Conservation (phyloP, 2,888 invertebrate genomes). For the Cataglyphis cursor region DNA sequence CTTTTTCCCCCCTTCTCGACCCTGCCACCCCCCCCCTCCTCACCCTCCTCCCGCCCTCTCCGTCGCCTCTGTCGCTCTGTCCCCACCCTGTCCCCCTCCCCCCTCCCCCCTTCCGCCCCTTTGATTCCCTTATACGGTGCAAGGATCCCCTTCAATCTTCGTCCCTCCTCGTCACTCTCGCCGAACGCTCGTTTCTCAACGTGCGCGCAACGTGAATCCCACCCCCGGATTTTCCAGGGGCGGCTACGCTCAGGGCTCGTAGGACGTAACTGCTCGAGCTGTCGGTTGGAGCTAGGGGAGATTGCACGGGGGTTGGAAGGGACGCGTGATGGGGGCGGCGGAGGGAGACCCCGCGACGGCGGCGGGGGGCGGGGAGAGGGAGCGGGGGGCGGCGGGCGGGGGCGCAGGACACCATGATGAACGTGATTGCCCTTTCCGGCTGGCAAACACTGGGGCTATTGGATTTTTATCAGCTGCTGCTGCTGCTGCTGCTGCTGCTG, state of each 20-base stretch:
- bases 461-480: constrained; percentile 84
- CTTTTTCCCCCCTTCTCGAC: constrained; percentile 21
- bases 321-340: constrained; percentile 49
- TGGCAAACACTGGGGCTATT: constrained; percentile 83
- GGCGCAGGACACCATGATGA: constrained; percentile 82
- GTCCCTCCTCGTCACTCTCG: constrained; percentile 52
- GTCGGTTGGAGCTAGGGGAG: constrained; percentile 55
- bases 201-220: constrained; percentile 69
- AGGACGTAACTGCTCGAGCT: constrained; percentile 55
- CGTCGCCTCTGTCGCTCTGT: background rate
- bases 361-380: constrained; percentile 62
- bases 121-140: constrained; percentile 42
- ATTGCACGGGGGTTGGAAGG: constrained; percentile 48
- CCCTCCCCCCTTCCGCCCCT: background rate
- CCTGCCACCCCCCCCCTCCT: constrained; percentile 16
- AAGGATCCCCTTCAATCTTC: constrained; percentile 57
- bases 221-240: constrained; percentile 71
- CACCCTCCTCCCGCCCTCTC: background rate
- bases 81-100: constrained; percentile 23
- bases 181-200: constrained; percentile 63
- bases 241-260: constrained; percentile 69
- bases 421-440: constrained; percentile 86
- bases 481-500: constrained; percentile 35
- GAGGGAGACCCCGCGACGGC: constrained; percentile 65
- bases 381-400: constrained; percentile 54